phyloP scores from a whole-genome alignment of 1,140 invertebrate genomes.

The Caenorhabditis elegans region WBcel235 BX284604.4:10619501-10620000 shows the following conservation, averaged over 20 bases:
- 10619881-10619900: slow-evolving; percentile 67
- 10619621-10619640: slow-evolving; percentile 59
- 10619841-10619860: background rate
- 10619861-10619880: slow-evolving; percentile 33
- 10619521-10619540: slow-evolving; percentile 52
- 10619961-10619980: slow-evolving; percentile 69
- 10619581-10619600: slow-evolving; percentile 32
- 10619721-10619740: slow-evolving; percentile 66
- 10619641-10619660: slow-evolving; percentile 66
- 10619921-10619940: slow-evolving; percentile 68
- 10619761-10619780: slow-evolving; percentile 63
- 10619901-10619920: slow-evolving; percentile 67
- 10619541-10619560: slow-evolving; percentile 48
- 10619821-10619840: background rate
- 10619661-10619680: slow-evolving; percentile 67
- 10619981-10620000: slow-evolving; percentile 70
- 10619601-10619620: slow-evolving; percentile 41
- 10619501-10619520: slow-evolving; percentile 55
- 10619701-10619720: slow-evolving; percentile 68
- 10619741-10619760: slow-evolving; percentile 67
- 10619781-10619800: background rate
- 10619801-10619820: background rate
- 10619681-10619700: slow-evolving; percentile 67
- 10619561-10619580: slow-evolving; percentile 58
- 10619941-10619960: slow-evolving; percentile 69